Evolutionary conservation across 2,113 vertebrate genomes (phyloP).

Genomic region (Rhinopomastus cyanomelas): DNA sequence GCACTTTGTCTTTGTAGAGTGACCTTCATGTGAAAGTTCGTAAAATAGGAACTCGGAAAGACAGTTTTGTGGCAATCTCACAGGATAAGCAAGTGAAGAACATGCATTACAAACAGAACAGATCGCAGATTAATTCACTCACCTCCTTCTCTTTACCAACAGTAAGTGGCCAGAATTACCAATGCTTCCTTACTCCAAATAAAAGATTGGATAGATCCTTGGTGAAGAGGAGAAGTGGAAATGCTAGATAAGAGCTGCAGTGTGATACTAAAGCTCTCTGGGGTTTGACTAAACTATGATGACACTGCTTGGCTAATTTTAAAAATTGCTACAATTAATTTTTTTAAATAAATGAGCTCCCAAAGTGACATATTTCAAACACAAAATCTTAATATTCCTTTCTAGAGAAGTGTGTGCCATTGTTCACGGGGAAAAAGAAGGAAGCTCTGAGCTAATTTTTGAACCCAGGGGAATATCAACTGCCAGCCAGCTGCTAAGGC

Average conservation of each 20-base stretch:
- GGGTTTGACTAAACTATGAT: conserved; percentile 56
- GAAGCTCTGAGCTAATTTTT: conserved; percentile 41
- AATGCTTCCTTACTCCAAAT: conserved; percentile 37
- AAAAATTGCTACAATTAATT: conserved; percentile 56
- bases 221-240: conserved; percentile 28
- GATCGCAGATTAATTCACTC: background rate
- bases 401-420: conserved; percentile 21
- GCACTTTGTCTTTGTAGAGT: background rate
- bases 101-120: background rate
- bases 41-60: background rate
- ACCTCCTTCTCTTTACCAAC: conserved; percentile 22
- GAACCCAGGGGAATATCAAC: background rate
- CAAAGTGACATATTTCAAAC: conserved; percentile 64
- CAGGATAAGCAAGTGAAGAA: background rate
- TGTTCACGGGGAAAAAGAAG: conserved; percentile 28
- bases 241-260: conserved; percentile 43
- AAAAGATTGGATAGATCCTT: conserved; percentile 47
- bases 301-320: conserved; percentile 64
- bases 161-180: background rate
- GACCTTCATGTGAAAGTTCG: background rate
- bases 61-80: background rate
- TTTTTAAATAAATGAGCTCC: conserved; percentile 62
- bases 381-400: conserved; percentile 64
- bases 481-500: conserved; percentile 18
- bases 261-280: conserved; percentile 52